phyloP scores from a whole-genome alignment of 2,888 invertebrate genomes.

The Sipha maydis region DNA sequence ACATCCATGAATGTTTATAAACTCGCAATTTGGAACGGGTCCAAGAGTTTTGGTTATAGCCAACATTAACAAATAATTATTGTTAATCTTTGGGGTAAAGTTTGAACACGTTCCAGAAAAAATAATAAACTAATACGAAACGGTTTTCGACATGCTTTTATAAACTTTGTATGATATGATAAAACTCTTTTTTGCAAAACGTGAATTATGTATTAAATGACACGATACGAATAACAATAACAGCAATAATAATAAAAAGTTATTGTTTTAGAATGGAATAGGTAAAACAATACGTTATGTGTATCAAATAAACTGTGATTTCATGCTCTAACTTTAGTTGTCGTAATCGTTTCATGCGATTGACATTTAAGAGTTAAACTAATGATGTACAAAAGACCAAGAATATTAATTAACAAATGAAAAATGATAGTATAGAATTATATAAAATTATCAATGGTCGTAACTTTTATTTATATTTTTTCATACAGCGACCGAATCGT shows the following conservation, averaged over 20 bases:
- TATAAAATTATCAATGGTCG: too few species aligned
- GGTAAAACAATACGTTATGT: background rate
- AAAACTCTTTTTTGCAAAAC: background rate
- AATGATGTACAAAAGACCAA: background rate
- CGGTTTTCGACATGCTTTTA: background rate
- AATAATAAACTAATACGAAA: constrained; percentile 36
- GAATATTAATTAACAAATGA: background rate
- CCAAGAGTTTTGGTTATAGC: constrained; percentile 34
- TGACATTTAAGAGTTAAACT: too few species aligned
- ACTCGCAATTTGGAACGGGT: constrained; percentile 23
- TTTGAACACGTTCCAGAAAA: constrained; percentile 54
- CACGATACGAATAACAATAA: background rate
- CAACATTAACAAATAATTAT: constrained; percentile 54
- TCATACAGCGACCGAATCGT: too few species aligned
- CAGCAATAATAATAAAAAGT: background rate
- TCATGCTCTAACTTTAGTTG: background rate
- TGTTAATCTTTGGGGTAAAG: constrained; percentile 43
- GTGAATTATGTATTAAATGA: background rate
- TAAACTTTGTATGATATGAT: background rate
- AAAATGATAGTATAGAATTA: background rate
- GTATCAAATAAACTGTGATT: background rate
- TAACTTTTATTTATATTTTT: too few species aligned
- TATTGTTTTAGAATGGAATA: background rate
- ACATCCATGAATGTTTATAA: constrained; percentile 52
- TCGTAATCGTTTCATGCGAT: background rate